Conservation (phyloP, 2,113 vertebrate genomes). For the Ceyx cyanopectus region DNA sequence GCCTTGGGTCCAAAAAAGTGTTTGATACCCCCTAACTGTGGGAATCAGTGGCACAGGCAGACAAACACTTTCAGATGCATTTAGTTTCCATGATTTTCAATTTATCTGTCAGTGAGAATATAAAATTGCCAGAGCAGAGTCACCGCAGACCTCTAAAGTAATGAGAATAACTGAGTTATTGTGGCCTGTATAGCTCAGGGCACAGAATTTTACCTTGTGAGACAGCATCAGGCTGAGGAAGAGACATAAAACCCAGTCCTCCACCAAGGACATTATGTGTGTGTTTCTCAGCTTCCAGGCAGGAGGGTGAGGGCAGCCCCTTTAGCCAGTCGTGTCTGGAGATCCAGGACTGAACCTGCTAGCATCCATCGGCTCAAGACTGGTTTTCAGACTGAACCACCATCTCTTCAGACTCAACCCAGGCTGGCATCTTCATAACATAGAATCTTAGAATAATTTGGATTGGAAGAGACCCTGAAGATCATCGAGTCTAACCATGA, state of each 20-base stretch:
- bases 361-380: background rate
- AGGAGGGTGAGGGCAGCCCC: background rate
- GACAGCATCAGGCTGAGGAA: background rate
- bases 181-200: background rate
- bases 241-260: background rate
- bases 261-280: background rate
- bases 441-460: background rate
- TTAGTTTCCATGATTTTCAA: background rate
- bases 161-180: background rate
- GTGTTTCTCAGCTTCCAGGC: background rate
- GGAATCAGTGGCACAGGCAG: background rate
- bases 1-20: accelerated
- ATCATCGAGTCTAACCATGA: background rate
- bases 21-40: background rate
- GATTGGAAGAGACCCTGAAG: background rate
- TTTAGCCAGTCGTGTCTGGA: background rate
- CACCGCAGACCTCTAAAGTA: background rate
- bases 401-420: background rate
- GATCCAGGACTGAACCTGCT: background rate
- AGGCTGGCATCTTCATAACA: background rate
- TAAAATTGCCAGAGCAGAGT: background rate
- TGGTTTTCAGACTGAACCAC: slow-evolving; percentile 12
- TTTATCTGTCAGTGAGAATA: accelerated
- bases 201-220: background rate
- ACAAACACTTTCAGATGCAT: background rate